Base-by-base conservation (phyloP, 2,888 invertebrate genomes). In the Entomobrya multifasciata region DNA sequence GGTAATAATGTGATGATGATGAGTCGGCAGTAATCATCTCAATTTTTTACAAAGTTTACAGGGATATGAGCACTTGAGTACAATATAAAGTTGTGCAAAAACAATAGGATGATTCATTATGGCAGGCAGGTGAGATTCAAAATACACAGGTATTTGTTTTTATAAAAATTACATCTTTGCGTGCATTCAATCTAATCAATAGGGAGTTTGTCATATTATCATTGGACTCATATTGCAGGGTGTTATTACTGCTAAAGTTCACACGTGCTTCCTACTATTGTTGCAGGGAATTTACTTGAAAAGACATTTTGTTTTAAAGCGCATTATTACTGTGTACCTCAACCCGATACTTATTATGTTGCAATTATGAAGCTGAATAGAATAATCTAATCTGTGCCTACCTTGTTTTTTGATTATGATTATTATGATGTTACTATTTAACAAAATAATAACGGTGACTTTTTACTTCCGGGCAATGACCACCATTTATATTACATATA, bases 241-340 rank as follows among this genome's bases (percentile, higher is more conserved):
- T 67, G 22, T 10, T 41, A 44, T 44, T 67, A 41, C 55, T 36
- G 17, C 36, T 36, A 30, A 76, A 55, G 27, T 76, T 76, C 76
- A 55, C 76, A 76, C 55, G 55, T 76, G 76, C 55, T 76, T 76
- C 76, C 76, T 76, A 76, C 36, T 57, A 55, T 76, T 76, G 57
- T 76, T n/a, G n/a, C n/a, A n/a, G n/a, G n/a, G n/a, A n/a, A n/a
- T n/a, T n/a, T n/a, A n/a, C n/a, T n/a, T n/a, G n/a, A n/a, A n/a
- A n/a, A n/a, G n/a, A n/a, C 17, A 17, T 17, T 57, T 57, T 57
- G 25, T 57, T 57, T 57, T 25, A 25, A 22, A 25, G 11, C 17
- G 13, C 22, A 5, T 57, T 25, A 17, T 57, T 25, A 22, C n/a
- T 57, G n/a, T n/a, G 57, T 57, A 57, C 57, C 57, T 6, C 25